Base-by-base conservation (phyloP, 2,888 invertebrate species). In the Allophyes oxyacanthae region DNA sequence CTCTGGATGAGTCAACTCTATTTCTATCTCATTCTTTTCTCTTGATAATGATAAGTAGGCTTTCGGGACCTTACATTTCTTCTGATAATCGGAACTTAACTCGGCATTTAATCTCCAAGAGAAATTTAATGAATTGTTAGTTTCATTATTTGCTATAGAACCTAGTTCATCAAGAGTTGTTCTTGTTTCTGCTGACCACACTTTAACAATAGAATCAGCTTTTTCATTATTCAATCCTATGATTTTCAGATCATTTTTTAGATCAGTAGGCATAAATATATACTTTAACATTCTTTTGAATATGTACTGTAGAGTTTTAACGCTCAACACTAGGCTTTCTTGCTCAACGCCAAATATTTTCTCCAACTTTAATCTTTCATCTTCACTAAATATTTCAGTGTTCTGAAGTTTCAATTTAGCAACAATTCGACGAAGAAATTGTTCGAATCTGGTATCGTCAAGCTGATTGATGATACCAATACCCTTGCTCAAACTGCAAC, bases 41-140 rank as follows among this genome's bases (percentile, higher is more conserved):
- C 70, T 68, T 38, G 73, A 60, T 13, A 92, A 51, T 43, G 82
- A 77, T 50, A 93, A 49, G 62, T 93, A 93, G 7, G 88, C 86
- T 77, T 93, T 94, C 36, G 93, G 87, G 10, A 88, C 72, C 74
- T 91, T 93, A 64, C 86, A 83, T 70, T 90, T 92, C 67, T 90
- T 92, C 14, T 84, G 83, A 64, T 81, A 85, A 51, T 88, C 88
- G 33, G 93, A 93, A 80, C 93, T 91, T 41, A 94, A 75, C 71
- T 94, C 94, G 44, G 91, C 89, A 84, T 91, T 91, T 52, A 93
- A 72, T 67, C 87, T 88, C 89, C 90, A 94, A 33, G 87, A 77
- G 67, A 92, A 85, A 57, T 85, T 78, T 20, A 89, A 61, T 9
- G 72, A 58, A 34, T 85, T 81, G 52, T 75, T 78, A 48, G 70